Conservation (phyloP, 2,113 vertebrate genomes). For the Oryzias melastigma region DNA sequence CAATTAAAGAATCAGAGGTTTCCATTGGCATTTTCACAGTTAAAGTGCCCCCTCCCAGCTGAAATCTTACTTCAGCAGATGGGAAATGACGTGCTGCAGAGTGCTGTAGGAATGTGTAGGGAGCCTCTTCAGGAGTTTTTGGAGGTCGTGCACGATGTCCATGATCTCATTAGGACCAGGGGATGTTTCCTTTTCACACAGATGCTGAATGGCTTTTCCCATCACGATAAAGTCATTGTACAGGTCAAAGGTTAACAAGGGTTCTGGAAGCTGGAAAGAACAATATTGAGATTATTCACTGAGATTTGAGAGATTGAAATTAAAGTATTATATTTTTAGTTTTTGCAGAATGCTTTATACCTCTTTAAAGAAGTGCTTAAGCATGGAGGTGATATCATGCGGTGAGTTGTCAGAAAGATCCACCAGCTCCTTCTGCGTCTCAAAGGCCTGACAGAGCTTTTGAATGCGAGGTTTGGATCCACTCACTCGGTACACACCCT, state of each 20-base stretch:
- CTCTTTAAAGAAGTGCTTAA: conserved; percentile 94
- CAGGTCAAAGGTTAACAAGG: conserved; percentile 83
- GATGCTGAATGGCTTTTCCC: conserved; percentile 80
- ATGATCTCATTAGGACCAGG: conserved; percentile 47
- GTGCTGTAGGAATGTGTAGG: conserved; percentile 85
- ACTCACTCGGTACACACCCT: conserved; percentile 92
- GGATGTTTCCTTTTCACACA: conserved; percentile 58
- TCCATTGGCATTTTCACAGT: no score
- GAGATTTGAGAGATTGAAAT: not conserved
- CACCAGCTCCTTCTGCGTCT: conserved; percentile 82
- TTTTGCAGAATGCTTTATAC: conserved; percentile 59
- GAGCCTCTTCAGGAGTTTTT: conserved; percentile 79
- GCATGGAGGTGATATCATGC: conserved; percentile 87
- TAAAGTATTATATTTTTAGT: no score
- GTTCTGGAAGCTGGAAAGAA: conserved; percentile 84
- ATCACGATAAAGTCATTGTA: conserved; percentile 82
- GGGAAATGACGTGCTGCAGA: conserved; percentile 81
- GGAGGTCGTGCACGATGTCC: conserved; percentile 68
- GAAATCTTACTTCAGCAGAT: conserved; percentile 83
- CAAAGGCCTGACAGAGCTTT: conserved; percentile 88
- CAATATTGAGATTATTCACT: not conserved
- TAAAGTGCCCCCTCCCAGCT: not conserved
- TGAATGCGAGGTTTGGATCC: conserved; percentile 89
- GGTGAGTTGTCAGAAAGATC: conserved; percentile 89
- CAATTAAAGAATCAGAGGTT: not conserved